These are phyloP conservation scores for Arrhopalites spinosus DNA, from an alignment of 2,888 invertebrate species.

Conservation along the genomic window DNA sequence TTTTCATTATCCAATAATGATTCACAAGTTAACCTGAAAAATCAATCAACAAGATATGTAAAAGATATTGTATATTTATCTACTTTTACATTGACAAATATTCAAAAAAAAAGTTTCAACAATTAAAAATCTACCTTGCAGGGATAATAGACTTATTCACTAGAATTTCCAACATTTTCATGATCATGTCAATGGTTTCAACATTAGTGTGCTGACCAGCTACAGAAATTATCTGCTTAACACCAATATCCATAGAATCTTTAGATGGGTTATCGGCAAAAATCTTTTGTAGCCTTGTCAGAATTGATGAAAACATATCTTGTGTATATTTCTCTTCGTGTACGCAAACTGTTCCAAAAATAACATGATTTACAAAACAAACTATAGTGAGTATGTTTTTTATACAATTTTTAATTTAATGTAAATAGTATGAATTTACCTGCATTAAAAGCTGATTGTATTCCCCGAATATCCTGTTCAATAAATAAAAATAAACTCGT, in stretches of 20 bases:
- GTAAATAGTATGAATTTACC: too few relatives aligned
- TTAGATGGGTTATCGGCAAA: slow-evolving; percentile 68
- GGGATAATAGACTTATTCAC: slow-evolving; percentile 75
- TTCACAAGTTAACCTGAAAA: slow-evolving; percentile 80
- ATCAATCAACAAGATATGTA: slow-evolving; percentile 1
- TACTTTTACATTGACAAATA: not conserved
- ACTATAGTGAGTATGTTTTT: too few relatives aligned
- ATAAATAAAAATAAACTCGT: slow-evolving; percentile 16
- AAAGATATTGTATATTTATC: too few relatives aligned
- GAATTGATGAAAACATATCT: slow-evolving; percentile 43
- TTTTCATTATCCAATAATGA: slow-evolving; percentile 81
- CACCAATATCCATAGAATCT: slow-evolving; percentile 75
- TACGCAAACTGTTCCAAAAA: too few relatives aligned
- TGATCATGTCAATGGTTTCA: slow-evolving; percentile 74
- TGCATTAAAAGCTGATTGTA: slow-evolving; percentile 88
- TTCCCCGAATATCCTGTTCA: slow-evolving; percentile 76
- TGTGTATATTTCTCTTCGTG: slow-evolving; percentile 60
- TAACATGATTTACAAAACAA: too few relatives aligned
- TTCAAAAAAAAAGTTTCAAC: not conserved
- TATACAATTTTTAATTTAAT: too few relatives aligned
- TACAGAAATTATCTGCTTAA: slow-evolving; percentile 75
- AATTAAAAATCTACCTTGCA: slow-evolving; percentile 60
- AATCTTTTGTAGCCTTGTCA: slow-evolving; percentile 64
- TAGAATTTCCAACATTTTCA: slow-evolving; percentile 75
- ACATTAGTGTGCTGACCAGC: slow-evolving; percentile 76